Conservation (phyloP, 2,113 vertebrate species). For the Thalassoma bifasciatum region DNA sequence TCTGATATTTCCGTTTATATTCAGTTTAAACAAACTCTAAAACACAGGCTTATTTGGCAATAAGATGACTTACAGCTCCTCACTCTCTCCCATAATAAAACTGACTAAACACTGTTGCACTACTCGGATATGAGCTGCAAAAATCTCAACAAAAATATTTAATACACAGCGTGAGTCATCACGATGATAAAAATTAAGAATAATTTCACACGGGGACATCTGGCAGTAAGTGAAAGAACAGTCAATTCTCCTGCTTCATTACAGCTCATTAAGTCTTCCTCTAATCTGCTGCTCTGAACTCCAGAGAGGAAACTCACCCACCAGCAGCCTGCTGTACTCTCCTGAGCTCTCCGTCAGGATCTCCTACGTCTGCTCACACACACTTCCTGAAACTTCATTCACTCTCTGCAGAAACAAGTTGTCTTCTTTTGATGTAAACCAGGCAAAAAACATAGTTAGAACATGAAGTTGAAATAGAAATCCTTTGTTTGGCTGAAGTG, state of each 20-base stretch:
- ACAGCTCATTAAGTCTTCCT: constrained; percentile 57
- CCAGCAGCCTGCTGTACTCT: constrained; percentile 52
- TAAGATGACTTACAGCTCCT: too few species aligned
- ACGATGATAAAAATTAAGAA: constrained; percentile 1
- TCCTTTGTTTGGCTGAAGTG: not conserved
- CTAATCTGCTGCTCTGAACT: constrained; percentile 26
- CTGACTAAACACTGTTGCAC: too few species aligned
- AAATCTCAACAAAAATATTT: not conserved
- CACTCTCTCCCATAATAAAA: too few species aligned
- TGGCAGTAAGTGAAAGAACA: constrained; percentile 36
- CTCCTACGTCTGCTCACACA: constrained; percentile 70
- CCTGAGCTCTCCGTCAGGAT: constrained; percentile 67
- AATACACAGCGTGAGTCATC: not conserved
- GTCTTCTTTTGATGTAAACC: constrained; percentile 72
- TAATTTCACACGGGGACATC: constrained; percentile 8
- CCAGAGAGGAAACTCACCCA: constrained; percentile 71
- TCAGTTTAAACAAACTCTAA: not conserved
- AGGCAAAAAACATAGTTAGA: constrained; percentile 32
- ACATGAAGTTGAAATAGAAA: not conserved
- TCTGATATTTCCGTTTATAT: not conserved
- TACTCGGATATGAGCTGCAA: not conserved
- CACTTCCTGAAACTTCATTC: constrained; percentile 74
- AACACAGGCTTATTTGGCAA: too few species aligned
- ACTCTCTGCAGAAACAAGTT: constrained; percentile 71
- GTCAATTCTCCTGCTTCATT: constrained; percentile 54